A percentile compares a stretch with the other conserved stretches of the same genome.
These are phyloP conservation scores for Panurus biarmicus DNA, from an alignment of 2,113 vertebrate genomes.

Conservation along the genomic window DNA sequence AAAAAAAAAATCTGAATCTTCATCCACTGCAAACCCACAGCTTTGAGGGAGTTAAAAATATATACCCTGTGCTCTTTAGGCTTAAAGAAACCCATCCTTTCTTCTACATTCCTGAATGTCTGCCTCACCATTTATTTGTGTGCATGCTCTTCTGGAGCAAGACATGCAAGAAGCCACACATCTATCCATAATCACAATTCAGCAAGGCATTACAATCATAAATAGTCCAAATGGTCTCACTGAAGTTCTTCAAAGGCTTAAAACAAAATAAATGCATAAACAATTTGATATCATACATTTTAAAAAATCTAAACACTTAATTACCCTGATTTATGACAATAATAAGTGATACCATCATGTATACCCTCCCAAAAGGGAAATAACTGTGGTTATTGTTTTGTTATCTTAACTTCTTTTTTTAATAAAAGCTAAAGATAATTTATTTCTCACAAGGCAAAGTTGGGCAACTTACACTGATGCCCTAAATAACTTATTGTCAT, in stretches of 20 bases:
- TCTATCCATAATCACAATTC: neutral
- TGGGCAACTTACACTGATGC: neutral
- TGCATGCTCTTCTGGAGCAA: neutral
- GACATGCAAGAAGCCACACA: neutral
- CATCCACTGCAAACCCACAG: neutral
- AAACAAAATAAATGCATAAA: neutral
- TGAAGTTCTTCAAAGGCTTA: neutral
- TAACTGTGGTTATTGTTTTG: neutral
- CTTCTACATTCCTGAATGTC: neutral
- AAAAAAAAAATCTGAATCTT: neutral
- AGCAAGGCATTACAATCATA: neutral
- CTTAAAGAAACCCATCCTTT: neutral
- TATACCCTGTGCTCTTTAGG: neutral
- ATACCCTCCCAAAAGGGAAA: neutral
- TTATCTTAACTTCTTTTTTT: constrained; percentile 15
- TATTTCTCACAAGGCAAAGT: neutral
- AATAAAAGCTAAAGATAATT: neutral
- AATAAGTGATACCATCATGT: neutral
- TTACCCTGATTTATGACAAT: neutral
- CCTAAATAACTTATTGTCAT: neutral
- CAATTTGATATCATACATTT: neutral
- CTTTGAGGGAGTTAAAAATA: neutral
- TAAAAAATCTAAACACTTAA: neutral
- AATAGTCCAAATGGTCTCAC: neutral
- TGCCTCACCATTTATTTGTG: neutral